phyloP scores from a whole-genome alignment of 2,113 vertebrate species.

The Phyllostomus discolor region DNA sequence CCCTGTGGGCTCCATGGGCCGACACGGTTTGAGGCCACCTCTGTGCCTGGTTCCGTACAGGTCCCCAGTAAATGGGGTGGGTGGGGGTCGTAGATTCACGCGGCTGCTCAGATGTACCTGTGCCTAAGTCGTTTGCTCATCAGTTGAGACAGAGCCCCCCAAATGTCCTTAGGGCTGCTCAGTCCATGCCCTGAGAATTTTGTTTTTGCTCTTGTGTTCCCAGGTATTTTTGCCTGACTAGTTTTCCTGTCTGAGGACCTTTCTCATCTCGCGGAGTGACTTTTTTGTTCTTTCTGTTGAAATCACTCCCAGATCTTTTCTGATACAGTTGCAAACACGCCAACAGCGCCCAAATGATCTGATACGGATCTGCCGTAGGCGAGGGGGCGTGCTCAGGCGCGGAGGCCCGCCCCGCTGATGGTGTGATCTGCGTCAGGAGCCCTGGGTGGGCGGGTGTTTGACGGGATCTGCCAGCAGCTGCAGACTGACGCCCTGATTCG shows the following conservation, averaged over 20 bases:
- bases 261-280: not conserved
- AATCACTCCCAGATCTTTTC: not conserved
- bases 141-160: not conserved
- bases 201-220: not conserved
- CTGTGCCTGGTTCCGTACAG: not conserved
- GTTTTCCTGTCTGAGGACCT: not conserved
- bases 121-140: not conserved
- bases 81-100: not conserved
- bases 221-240: not conserved
- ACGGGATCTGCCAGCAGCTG: not conserved
- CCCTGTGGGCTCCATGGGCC: not conserved
- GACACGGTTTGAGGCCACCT: not conserved
- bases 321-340: not conserved
- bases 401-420: not conserved
- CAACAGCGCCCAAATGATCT: not conserved
- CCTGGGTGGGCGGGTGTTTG: slow-evolving; percentile 25
- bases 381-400: not conserved
- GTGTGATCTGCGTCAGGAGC: not conserved
- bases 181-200: not conserved
- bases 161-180: too few species aligned
- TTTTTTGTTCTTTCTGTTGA: slow-evolving; percentile 6
- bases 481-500: not conserved
- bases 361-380: not conserved
- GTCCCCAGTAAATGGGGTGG: not conserved
- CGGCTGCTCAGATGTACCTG: not conserved